A percentile compares a stretch with the other conserved stretches of the same genome.
Evolutionary conservation across 2,888 invertebrate species (phyloP).

Genomic region (Agrypnus murinus): DNA sequence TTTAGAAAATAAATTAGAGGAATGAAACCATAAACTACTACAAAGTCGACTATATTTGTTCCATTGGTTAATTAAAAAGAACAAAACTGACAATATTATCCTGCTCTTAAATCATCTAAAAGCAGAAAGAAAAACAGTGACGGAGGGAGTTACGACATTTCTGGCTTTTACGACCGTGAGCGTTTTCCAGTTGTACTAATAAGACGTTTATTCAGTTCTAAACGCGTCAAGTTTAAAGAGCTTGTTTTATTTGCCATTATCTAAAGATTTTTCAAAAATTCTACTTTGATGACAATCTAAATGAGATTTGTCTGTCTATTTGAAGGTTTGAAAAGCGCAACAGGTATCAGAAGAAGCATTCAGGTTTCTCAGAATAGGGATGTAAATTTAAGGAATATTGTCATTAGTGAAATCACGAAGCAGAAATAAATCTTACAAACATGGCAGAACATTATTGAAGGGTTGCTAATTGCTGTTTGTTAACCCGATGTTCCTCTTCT

Average conservation of each 20-base stretch:
- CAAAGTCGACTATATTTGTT: too few species aligned
- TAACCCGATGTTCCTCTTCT: slow-evolving; percentile 14
- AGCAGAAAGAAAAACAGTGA: too few species aligned
- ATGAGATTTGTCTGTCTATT: slow-evolving; percentile 6
- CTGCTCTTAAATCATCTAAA: too few species aligned
- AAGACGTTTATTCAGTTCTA: slow-evolving; percentile 16
- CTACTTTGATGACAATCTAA: slow-evolving; percentile 5
- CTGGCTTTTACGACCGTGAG: slow-evolving; percentile 1
- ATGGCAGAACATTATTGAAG: slow-evolving; percentile 28
- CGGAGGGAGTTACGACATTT: background rate
- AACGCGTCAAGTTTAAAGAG: background rate
- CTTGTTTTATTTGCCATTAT: background rate
- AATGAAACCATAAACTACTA: too few species aligned
- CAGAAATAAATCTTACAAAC: slow-evolving; percentile 6
- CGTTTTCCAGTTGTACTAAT: slow-evolving; percentile 1
- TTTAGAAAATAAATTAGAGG: too few species aligned
- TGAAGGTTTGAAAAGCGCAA: slow-evolving; percentile 16
- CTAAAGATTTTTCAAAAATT: slow-evolving; percentile 16
- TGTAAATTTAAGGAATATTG: slow-evolving; percentile 21
- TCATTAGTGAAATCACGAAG: slow-evolving; percentile 13
- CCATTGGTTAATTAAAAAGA: too few species aligned
- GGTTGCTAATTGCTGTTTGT: slow-evolving; percentile 35
- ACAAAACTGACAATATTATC: too few species aligned
- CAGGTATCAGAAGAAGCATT: slow-evolving; percentile 21
- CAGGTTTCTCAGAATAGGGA: slow-evolving; percentile 2